Evolutionary conservation across 2,797 vertebrate genomes (phyloP), one percentile per base, ranked within the genome.

Genomic region (Amazona finschi): DNA sequence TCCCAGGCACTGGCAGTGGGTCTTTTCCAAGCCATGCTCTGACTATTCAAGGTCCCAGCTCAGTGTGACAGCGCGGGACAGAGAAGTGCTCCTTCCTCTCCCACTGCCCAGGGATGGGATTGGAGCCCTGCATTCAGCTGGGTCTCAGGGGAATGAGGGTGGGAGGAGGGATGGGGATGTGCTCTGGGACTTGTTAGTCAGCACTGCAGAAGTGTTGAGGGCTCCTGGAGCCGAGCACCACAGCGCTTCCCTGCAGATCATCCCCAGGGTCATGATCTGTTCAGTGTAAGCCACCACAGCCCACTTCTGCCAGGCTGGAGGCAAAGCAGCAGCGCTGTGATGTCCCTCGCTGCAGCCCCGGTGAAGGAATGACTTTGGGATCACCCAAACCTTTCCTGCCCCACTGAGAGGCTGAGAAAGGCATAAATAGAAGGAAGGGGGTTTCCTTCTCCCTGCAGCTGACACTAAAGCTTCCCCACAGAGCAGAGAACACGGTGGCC

Each of bases 141-240:
- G 17, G 3, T 27, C 11, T 36, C 9, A 8, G 2, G 16, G 9
- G 5, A 65, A 36, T 0, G 4, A 85, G 36, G 21, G 12, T 22
- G 61, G 31, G 31, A 80, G 46, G 50, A 78, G 39, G 55, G 49
- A n/a, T 3, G 11, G 17, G 50, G 31, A 17, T 33, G 50, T 33
- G 60, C 50, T 38, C 11, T 44, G 61, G 41, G 39, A 25, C 21
- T 86, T 6, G 2, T 24, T 11, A 58, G 52, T 36, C 16, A 21
- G 6, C 0, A 2, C 36, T 27, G 25, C 28, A 41, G 71, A 31
- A 70, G n/a, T 3, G 5, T 44, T 38, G 19, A 43, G 41, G 30
- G 25, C 11, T 50, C 52, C 33, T n/a, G 69, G 11, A 73, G 64
- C 38, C 22, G 66, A 79, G 57, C 43, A 2, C n/a, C 14, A 13